phyloP scores from a whole-genome alignment of 2,113 vertebrate genomes.

The Xenopus laevis region DNA sequence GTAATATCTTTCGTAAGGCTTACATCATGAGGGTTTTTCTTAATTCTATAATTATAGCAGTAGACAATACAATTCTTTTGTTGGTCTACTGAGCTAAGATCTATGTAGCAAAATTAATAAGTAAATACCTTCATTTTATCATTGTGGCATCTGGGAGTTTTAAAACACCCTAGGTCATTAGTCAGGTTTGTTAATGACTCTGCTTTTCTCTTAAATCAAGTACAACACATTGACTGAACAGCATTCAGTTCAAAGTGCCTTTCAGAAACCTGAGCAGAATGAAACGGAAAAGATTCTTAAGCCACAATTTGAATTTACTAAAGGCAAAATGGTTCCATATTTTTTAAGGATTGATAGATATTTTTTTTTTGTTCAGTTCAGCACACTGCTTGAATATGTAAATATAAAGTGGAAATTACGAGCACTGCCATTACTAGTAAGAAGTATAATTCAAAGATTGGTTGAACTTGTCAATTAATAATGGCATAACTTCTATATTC shows the following conservation, averaged over 20 bases:
- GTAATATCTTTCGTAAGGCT: neutral
- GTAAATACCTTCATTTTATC: conserved; percentile 68
- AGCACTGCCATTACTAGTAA: too few species aligned
- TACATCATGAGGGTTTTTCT: neutral
- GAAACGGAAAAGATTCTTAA: conserved; percentile 47
- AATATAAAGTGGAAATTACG: too few species aligned
- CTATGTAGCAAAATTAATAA: conserved; percentile 69
- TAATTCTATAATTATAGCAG: neutral
- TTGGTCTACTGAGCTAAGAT: conserved; percentile 55
- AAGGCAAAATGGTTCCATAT: too few species aligned
- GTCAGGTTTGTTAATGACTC: conserved; percentile 70
- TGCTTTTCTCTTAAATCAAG: conserved; percentile 68
- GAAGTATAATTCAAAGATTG: too few species aligned
- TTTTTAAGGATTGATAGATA: too few species aligned
- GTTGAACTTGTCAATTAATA: too few species aligned
- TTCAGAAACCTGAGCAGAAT: conserved; percentile 59
- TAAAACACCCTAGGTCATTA: conserved; percentile 61
- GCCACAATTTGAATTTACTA: conserved; percentile 13
- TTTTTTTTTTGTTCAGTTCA: too few species aligned
- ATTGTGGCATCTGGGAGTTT: conserved; percentile 66
- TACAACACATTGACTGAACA: conserved; percentile 56
- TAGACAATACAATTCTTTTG: conserved; percentile 48
- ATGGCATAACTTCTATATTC: too few species aligned
- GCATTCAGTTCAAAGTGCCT: conserved; percentile 70
- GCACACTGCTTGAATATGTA: too few species aligned